Percentiles rank a stretch among this genome's conserved stretches.
Conservation (phyloP, 2,888 invertebrate species). For the Mechanitis messenoides region DNA sequence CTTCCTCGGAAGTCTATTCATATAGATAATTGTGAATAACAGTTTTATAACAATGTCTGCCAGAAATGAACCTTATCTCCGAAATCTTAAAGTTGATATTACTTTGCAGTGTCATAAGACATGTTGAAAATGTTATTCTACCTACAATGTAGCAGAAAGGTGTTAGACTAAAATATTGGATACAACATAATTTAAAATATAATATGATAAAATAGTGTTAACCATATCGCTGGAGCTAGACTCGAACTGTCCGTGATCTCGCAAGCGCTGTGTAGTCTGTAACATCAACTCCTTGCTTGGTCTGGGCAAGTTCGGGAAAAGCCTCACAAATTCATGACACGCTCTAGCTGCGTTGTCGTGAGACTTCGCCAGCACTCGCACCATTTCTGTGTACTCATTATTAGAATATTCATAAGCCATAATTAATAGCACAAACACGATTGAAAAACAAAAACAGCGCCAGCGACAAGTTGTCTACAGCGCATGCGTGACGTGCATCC, state of each 20-base stretch:
- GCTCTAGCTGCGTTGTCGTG: neutral
- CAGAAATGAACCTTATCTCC: too few species aligned
- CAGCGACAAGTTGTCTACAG: neutral
- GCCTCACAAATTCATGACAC: neutral
- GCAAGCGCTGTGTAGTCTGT: neutral
- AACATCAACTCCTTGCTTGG: neutral
- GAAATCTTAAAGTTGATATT: too few species aligned
- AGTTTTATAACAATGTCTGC: too few species aligned
- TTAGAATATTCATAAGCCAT: neutral
- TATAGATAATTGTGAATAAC: too few species aligned
- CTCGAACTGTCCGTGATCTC: neutral
- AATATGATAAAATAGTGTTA: too few species aligned
- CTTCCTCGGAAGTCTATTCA: too few species aligned
- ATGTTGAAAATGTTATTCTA: too few species aligned
- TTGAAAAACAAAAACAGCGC: slow-evolving; percentile 1
- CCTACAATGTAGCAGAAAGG: too few species aligned
- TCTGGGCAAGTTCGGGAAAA: neutral
- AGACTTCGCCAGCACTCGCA: neutral
- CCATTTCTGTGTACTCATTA: neutral
- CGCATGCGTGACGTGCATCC: neutral
- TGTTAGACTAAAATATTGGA: too few species aligned
- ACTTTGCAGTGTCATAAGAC: too few species aligned
- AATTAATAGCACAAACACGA: neutral
- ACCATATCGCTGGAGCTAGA: too few species aligned
- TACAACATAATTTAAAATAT: too few species aligned